Evolutionary conservation across 2,797 vertebrate species (phyloP).

Genomic region (Myripristis murdjan): DNA sequence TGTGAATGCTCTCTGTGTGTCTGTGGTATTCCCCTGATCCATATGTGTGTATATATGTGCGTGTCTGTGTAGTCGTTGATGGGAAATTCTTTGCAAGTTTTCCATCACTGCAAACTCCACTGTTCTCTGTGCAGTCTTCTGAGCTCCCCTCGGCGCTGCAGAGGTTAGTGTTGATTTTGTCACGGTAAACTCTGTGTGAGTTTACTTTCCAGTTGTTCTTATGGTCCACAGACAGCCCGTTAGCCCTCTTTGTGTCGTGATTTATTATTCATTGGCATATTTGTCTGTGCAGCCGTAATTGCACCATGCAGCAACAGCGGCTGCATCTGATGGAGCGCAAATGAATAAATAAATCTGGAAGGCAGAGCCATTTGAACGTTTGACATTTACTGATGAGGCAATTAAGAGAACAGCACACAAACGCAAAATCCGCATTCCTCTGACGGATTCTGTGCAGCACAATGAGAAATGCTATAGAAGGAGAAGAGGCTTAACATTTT

Average conservation of each 20-base stretch:
- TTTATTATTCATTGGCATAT: conserved; percentile 79
- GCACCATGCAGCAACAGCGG: conserved; percentile 63
- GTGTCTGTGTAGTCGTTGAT: conserved; percentile 8
- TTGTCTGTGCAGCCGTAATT: conserved; percentile 73
- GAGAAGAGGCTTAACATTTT: not conserved
- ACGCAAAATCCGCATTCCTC: conserved; percentile 46
- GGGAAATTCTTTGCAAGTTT: conserved; percentile 17
- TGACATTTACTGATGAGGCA: conserved; percentile 84
- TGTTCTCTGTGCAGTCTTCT: conserved; percentile 12
- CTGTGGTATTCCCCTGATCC: conserved; percentile 19
- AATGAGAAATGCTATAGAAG: not conserved
- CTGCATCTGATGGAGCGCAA: conserved; percentile 75
- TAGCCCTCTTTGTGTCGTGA: conserved; percentile 71
- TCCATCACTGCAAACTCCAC: not conserved
- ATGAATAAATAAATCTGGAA: conserved; percentile 79
- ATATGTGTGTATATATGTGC: conserved; percentile 16
- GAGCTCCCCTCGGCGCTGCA: conserved; percentile 4
- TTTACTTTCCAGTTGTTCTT: conserved; percentile 42
- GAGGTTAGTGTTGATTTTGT: conserved; percentile 26
- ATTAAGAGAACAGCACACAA: conserved; percentile 72
- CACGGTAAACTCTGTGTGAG: conserved; percentile 12
- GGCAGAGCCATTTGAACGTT: conserved; percentile 70
- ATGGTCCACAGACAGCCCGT: conserved; percentile 48
- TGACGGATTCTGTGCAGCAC: conserved; percentile 20
- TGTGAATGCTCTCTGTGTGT: conserved; percentile 14